Conservation (phyloP, 2,113 vertebrate species). For the Crotophaga sulcirostris region DNA sequence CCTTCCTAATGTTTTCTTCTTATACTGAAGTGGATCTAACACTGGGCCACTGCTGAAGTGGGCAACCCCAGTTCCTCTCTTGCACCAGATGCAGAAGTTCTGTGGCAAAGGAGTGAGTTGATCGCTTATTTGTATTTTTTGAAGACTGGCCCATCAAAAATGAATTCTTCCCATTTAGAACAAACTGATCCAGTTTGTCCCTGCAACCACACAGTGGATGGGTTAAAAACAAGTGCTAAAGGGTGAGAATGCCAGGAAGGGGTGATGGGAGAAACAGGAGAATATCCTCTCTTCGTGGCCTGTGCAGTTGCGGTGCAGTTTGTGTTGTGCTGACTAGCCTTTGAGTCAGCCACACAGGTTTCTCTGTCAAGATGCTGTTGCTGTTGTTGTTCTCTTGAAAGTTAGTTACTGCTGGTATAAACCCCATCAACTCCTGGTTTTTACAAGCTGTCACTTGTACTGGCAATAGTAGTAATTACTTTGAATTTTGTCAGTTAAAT, state of each 20-base stretch:
- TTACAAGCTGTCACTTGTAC: neutral
- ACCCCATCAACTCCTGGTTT: fast-evolving
- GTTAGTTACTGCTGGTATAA: neutral
- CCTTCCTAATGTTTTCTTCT: neutral
- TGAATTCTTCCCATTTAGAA: neutral
- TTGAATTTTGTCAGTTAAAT: neutral
- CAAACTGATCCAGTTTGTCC: neutral
- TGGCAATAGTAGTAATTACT: neutral
- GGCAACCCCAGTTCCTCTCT: neutral
- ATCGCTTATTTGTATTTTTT: neutral
- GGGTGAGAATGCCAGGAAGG: neutral
- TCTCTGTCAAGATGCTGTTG: neutral
- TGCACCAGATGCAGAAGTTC: neutral
- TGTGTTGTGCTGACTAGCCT: neutral
- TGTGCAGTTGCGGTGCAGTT: neutral
- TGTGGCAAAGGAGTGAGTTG: fast-evolving
- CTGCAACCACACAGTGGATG: neutral
- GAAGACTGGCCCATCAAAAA: neutral
- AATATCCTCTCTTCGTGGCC: neutral
- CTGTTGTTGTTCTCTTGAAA: neutral
- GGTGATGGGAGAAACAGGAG: neutral
- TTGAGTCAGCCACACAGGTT: neutral
- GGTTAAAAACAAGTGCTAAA: neutral
- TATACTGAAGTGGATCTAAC: neutral
- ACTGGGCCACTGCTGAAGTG: neutral